Conservation (phyloP, 2,113 vertebrate genomes). For the Andinoacara biseriatus region DNA sequence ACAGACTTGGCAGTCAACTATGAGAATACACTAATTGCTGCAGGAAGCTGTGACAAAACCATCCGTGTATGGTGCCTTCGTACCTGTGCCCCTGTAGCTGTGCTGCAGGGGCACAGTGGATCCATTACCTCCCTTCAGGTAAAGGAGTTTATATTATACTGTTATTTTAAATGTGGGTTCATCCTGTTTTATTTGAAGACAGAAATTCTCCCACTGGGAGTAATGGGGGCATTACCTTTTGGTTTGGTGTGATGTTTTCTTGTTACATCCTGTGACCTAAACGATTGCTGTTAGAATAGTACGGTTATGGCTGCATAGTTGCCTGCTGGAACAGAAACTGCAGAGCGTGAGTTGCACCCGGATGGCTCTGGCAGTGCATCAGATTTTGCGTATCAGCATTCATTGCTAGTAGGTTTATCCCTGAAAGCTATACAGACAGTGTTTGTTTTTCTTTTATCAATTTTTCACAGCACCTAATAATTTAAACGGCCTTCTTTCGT, state of each 20-base stretch:
- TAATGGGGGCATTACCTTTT: background rate
- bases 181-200: background rate
- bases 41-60: conserved; percentile 97
- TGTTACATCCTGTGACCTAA: background rate
- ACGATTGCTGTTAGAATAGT: background rate
- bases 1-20: conserved; percentile 97
- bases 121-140: conserved; percentile 98
- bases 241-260: background rate
- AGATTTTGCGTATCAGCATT: background rate
- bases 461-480: background rate
- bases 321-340: background rate
- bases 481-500: background rate
- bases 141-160: background rate
- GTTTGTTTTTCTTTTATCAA: background rate
- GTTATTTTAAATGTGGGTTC: background rate
- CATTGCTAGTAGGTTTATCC: background rate
- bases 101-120: conserved; percentile 94
- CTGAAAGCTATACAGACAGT: background rate
- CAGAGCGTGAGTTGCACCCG: background rate
- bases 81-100: conserved; percentile 95
- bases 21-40: conserved; percentile 96
- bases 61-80: conserved; percentile 97
- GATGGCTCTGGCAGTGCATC: background rate
- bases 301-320: background rate
- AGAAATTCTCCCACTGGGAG: background rate